These are phyloP conservation scores for Lates japonicus DNA, from an alignment of 2,797 vertebrate genomes.

Conservation along the genomic window DNA sequence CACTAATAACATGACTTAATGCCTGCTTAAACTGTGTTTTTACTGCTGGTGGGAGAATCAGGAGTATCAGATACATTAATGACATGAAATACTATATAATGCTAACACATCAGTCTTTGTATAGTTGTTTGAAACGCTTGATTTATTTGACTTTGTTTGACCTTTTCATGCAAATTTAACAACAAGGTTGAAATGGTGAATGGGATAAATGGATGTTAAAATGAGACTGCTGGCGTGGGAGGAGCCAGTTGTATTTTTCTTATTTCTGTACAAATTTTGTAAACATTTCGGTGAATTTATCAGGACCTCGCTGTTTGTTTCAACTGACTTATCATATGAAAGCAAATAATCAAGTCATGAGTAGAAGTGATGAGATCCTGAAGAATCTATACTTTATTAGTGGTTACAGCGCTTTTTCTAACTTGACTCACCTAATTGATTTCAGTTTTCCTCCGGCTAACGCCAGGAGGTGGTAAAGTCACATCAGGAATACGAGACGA, in stretches of 20 bases:
- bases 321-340: background rate
- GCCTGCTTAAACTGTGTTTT: no score
- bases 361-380: background rate
- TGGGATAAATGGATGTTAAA: background rate
- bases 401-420: background rate
- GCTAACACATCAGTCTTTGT: background rate
- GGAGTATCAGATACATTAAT: background rate
- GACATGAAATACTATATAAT: background rate
- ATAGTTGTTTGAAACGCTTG: background rate
- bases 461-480: conserved; percentile 17
- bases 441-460: background rate
- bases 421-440: background rate
- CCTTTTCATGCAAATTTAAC: background rate
- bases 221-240: no score
- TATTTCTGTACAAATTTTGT: background rate
- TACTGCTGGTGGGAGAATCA: background rate
- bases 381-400: background rate
- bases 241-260: no score
- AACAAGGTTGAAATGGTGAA: background rate
- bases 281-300: background rate
- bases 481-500: conserved; percentile 47
- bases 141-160: no score
- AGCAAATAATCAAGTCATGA: background rate
- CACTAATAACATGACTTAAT: background rate
- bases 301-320: conserved; percentile 15